phyloP scores from a whole-genome alignment of 2,888 invertebrate genomes.

The Caradrina kadenii region DNA sequence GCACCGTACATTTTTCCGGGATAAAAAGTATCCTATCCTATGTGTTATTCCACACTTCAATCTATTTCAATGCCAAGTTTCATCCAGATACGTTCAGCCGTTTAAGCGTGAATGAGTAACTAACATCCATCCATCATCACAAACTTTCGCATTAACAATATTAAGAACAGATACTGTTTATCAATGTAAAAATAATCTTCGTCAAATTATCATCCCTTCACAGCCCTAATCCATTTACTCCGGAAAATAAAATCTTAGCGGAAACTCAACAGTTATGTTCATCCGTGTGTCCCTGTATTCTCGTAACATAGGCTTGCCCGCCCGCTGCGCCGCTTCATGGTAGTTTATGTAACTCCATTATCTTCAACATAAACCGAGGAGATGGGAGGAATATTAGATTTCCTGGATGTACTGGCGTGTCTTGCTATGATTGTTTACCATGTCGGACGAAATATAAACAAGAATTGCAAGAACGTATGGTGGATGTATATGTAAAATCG shows the following conservation, averaged over 20 bases:
- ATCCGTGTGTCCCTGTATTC: slow-evolving; percentile 10
- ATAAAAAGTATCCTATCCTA: too few relatives aligned
- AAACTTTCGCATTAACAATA: too few relatives aligned
- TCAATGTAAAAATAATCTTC: not conserved
- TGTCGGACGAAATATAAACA: not conserved
- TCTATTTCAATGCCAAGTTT: too few relatives aligned
- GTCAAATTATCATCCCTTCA: not conserved
- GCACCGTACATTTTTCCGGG: too few relatives aligned
- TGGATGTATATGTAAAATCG: too few relatives aligned
- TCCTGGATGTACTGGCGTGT: slow-evolving; percentile 23
- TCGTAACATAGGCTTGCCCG: slow-evolving; percentile 36
- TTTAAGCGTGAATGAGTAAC: too few relatives aligned
- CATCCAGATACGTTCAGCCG: too few relatives aligned
- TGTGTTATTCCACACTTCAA: too few relatives aligned
- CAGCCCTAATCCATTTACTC: not conserved
- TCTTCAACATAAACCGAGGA: slow-evolving; percentile 45
- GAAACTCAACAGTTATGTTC: slow-evolving; percentile 30
- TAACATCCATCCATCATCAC: too few relatives aligned
- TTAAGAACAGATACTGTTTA: too few relatives aligned
- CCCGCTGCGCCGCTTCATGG: slow-evolving; percentile 40
- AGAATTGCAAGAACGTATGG: too few relatives aligned
- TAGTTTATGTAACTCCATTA: slow-evolving; percentile 55
- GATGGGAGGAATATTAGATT: slow-evolving; percentile 42
- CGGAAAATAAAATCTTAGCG: slow-evolving; percentile 13
- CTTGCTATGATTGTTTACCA: slow-evolving; percentile 22